These are phyloP conservation scores for Amyelois transitella DNA, from an alignment of 1,140 invertebrate species.

Conservation along the genomic window DNA sequence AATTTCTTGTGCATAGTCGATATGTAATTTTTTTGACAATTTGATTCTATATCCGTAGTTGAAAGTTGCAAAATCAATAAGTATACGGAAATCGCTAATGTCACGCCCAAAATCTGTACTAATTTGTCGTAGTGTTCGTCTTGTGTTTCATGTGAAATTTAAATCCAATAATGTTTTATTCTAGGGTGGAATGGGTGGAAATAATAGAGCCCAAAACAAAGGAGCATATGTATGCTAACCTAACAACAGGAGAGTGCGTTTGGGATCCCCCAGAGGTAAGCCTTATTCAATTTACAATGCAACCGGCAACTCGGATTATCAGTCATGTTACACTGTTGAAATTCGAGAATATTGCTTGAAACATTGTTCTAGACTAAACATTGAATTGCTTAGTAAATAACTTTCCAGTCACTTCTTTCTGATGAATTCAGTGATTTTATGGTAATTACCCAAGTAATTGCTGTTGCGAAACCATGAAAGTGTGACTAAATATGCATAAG, in stretches of 20 bases:
- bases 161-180: constrained; percentile 64
- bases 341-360: too few species aligned
- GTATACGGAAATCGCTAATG: constrained; percentile 71
- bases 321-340: too few species aligned
- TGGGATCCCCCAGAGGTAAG: constrained; percentile 93
- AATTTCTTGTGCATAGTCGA: constrained; percentile 21
- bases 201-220: constrained; percentile 98
- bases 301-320: background rate
- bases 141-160: constrained; percentile 27
- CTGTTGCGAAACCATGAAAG: background rate
- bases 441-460: background rate
- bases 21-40: constrained; percentile 32
- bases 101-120: constrained; percentile 64
- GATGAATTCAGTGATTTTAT: background rate
- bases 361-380: too few species aligned
- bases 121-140: constrained; percentile 41
- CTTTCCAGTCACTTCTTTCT: background rate
- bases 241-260: constrained; percentile 97
- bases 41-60: constrained; percentile 48
- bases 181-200: constrained; percentile 97
- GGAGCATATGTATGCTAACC: constrained; percentile 99
- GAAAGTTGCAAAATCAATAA: constrained; percentile 74
- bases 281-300: background rate
- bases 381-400: too few species aligned
- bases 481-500: background rate